Evolutionary conservation across 2,888 invertebrate genomes (phyloP).

Genomic region (Exephanes ischioxanthus): DNA sequence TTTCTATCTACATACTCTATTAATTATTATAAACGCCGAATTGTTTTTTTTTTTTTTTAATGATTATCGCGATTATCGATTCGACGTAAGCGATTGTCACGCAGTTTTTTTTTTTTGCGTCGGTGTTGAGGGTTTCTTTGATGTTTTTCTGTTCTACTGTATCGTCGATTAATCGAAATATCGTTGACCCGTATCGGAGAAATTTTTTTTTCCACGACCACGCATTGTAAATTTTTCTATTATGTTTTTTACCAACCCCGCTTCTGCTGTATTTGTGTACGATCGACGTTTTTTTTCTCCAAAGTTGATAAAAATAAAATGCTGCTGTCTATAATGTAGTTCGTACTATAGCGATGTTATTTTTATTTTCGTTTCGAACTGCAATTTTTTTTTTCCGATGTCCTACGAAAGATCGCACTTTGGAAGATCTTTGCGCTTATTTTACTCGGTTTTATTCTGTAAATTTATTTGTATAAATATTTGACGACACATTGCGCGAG

Average conservation of each 20-base stretch:
- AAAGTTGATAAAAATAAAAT: slow-evolving; percentile 43
- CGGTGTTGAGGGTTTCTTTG: slow-evolving; percentile 7
- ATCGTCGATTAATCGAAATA: background rate
- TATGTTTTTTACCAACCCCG: slow-evolving; percentile 11
- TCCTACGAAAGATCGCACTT: no score
- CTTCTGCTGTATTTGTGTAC: slow-evolving; percentile 30
- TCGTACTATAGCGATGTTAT: slow-evolving; percentile 16
- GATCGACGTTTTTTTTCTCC: slow-evolving; percentile 27
- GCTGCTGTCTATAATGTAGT: slow-evolving; percentile 48
- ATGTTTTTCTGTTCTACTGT: background rate
- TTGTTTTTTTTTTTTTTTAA: background rate
- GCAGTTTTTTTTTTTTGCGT: background rate
- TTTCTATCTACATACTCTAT: background rate
- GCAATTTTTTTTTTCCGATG: background rate
- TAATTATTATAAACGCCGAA: background rate
- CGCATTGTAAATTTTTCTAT: slow-evolving; percentile 29
- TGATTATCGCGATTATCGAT: no score
- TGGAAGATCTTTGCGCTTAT: no score
- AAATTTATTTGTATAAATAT: no score
- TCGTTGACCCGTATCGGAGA: background rate
- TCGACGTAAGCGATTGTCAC: background rate
- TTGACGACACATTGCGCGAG: no score
- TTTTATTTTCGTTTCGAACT: slow-evolving; percentile 6
- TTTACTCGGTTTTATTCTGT: no score
- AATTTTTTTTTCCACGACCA: background rate